phyloP scores from a whole-genome alignment of 2,113 vertebrate species.

The Chrysemys picta region DNA sequence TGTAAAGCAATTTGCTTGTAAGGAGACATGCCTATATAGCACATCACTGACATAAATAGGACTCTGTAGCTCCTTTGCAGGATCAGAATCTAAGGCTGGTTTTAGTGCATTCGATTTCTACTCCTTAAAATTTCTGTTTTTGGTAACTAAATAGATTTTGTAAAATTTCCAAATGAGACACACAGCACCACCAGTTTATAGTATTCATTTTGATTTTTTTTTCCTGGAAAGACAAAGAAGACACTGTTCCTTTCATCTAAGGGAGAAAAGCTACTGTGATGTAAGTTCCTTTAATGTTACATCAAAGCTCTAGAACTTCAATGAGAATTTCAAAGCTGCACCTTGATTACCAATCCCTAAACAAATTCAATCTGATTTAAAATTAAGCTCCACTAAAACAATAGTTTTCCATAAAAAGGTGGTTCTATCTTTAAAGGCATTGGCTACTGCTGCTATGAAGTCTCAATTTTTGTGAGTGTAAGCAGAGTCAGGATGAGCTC shows the following conservation, averaged over 20 bases:
- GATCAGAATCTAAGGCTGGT: not conserved
- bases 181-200: not conserved
- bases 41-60: not conserved
- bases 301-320: not conserved
- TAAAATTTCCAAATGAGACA: not conserved
- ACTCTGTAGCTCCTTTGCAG: not conserved
- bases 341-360: not conserved
- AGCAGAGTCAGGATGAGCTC: too few relatives aligned
- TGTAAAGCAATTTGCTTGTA: not conserved
- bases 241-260: not conserved
- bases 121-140: not conserved
- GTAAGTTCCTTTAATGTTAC: not conserved
- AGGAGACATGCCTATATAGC: not conserved
- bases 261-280: not conserved
- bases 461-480: not conserved
- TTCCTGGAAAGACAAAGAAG: not conserved
- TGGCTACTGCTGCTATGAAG: not conserved
- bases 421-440: not conserved
- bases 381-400: not conserved
- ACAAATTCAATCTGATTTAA: slow-evolving; percentile 2
- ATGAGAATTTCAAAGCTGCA: not conserved
- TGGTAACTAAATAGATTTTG: not conserved
- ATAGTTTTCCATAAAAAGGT: not conserved
- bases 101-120: not conserved
- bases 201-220: not conserved